Conservation (phyloP, 1,140 invertebrate species). For the Yoshiicerus persimilis region DNA sequence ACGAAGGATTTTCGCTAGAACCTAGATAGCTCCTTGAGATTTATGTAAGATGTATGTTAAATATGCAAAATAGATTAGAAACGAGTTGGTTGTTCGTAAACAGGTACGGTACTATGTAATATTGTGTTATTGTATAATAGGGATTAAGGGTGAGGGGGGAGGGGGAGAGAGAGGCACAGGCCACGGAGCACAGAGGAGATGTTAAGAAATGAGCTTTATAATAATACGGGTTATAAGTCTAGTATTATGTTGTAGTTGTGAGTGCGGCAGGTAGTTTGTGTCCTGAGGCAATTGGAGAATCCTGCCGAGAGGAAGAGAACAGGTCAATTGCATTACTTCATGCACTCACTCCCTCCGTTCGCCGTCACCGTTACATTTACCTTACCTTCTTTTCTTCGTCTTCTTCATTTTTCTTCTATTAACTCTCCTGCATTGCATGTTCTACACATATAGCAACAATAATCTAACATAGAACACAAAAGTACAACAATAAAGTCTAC, state of each 20-base stretch:
- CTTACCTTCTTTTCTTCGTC: not conserved
- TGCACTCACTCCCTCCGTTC: not conserved
- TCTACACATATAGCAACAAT: not conserved
- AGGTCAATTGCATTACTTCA: slow-evolving; percentile 22
- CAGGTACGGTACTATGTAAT: not conserved
- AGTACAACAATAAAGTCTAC: not conserved
- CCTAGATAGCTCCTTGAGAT: no score
- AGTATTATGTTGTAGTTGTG: not conserved
- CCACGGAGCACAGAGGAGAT: not conserved
- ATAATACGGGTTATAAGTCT: not conserved
- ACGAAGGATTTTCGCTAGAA: no score
- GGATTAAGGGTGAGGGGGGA: not conserved
- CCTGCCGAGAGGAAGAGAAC: not conserved
- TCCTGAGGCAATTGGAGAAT: not conserved
- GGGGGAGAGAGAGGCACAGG: not conserved
- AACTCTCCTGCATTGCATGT: not conserved
- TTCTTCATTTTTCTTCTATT: not conserved
- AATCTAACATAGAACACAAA: not conserved
- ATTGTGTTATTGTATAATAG: not conserved
- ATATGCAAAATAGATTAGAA: no score
- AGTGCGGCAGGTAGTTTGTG: not conserved
- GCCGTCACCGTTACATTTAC: slow-evolving; percentile 5
- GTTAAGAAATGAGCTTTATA: not conserved
- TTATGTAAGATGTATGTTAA: no score
- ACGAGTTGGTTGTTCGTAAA: no score